These are phyloP conservation scores for Gymnosoma rotundatum DNA, from an alignment of 2,888 invertebrate species.

Conservation along the genomic window DNA sequence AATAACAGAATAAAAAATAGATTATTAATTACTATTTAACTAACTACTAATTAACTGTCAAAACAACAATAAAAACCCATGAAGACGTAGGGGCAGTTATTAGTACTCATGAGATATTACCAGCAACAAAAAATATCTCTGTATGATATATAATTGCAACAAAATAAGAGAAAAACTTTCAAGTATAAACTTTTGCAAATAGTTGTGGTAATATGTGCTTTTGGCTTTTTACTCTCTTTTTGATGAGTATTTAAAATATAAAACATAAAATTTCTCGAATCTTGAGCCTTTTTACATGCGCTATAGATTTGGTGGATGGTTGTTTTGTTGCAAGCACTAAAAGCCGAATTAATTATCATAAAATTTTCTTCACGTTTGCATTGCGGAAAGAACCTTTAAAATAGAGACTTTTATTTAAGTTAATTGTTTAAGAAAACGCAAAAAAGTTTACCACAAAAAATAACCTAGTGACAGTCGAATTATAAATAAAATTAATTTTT, in stretches of 20 bases:
- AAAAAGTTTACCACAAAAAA: conserved; percentile 24
- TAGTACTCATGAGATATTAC: background rate
- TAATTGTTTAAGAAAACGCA: conserved; percentile 21
- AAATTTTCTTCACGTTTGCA: conserved; percentile 39
- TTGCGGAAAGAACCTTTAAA: conserved; percentile 32
- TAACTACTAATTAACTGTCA: no score
- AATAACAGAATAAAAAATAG: no score
- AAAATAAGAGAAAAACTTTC: background rate
- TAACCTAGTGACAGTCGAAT: conserved; percentile 10
- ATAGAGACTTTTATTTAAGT: conserved; percentile 20
- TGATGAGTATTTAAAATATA: conserved; percentile 19
- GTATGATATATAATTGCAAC: background rate
- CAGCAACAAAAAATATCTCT: background rate
- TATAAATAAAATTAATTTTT: conserved; percentile 14
- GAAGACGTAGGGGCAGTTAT: no score
- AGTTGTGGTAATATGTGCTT: conserved; percentile 28
- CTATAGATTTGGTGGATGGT: conserved; percentile 55
- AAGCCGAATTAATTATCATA: conserved; percentile 51
- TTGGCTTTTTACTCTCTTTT: background rate
- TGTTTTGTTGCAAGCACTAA: conserved; percentile 43
- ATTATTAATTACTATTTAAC: no score
- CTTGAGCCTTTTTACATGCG: conserved; percentile 54
- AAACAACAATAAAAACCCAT: no score
- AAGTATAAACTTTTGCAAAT: conserved; percentile 10
- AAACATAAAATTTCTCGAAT: conserved; percentile 23